phyloP scores from a whole-genome alignment of 2,113 vertebrate species.

The Barbus barbus region DNA sequence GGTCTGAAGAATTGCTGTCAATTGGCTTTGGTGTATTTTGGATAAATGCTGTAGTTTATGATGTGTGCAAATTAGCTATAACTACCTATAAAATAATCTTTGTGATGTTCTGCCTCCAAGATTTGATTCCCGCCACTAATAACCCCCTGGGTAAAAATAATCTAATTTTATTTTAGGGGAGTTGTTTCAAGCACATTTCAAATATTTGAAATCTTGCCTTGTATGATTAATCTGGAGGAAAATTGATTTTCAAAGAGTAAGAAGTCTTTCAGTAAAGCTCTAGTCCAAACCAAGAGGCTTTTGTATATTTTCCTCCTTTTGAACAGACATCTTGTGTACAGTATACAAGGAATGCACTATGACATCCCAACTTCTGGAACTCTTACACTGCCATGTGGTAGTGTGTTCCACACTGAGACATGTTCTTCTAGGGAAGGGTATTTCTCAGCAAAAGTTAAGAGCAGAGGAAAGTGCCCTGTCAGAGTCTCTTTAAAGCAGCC shows the following conservation, averaged over 20 bases:
- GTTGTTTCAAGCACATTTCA: too few species aligned
- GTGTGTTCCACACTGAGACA: slow-evolving; percentile 6
- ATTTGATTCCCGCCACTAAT: slow-evolving; percentile 50
- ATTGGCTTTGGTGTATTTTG: slow-evolving; percentile 29
- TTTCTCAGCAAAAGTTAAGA: slow-evolving; percentile 35
- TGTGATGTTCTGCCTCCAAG: slow-evolving; percentile 41
- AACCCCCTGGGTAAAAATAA: slow-evolving; percentile 42
- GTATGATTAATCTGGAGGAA: slow-evolving; percentile 39
- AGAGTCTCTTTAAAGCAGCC: slow-evolving; percentile 74
- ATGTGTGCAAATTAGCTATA: slow-evolving; percentile 48
- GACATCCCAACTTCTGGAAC: neutral
- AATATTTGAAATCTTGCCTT: slow-evolving; percentile 35
- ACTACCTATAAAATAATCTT: slow-evolving; percentile 40
- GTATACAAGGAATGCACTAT: slow-evolving; percentile 20
- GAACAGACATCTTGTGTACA: slow-evolving; percentile 41
- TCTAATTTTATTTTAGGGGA: slow-evolving; percentile 16
- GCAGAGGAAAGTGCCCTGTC: slow-evolving; percentile 64
- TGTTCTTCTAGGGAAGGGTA: neutral
- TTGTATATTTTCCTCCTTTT: slow-evolving; percentile 36
- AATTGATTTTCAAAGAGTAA: slow-evolving; percentile 40
- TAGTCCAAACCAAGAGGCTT: slow-evolving; percentile 40
- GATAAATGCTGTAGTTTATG: slow-evolving; percentile 44
- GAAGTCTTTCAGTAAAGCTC: slow-evolving; percentile 4
- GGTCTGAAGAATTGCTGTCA: slow-evolving; percentile 33
- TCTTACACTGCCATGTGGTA: neutral